Percentiles rank a stretch among this genome's conserved stretches.
Evolutionary conservation across 1,140 invertebrate species (phyloP).

Genomic region (Aphis gossypii): DNA sequence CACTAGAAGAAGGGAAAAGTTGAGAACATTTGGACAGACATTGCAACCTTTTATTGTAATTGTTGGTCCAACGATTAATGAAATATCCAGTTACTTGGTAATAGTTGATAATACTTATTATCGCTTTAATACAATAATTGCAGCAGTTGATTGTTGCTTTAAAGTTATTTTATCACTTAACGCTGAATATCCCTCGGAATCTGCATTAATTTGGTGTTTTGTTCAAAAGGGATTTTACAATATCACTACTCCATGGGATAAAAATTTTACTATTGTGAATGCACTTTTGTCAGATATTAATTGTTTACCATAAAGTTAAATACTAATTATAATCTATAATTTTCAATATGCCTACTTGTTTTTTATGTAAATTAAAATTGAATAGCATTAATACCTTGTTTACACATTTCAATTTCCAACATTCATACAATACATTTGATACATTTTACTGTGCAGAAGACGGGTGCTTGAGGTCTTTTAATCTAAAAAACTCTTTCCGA

Average conservation of each 20-base stretch:
- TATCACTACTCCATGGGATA: background rate
- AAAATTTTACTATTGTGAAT: background rate
- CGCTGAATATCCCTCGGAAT: background rate
- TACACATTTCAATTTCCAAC: background rate
- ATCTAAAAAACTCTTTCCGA: background rate
- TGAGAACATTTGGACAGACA: background rate
- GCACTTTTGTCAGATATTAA: background rate
- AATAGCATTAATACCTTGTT: background rate
- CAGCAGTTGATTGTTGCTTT: background rate
- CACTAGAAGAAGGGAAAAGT: constrained; percentile 7
- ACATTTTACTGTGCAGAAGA: background rate
- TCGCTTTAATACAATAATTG: background rate
- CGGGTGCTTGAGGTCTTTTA: background rate
- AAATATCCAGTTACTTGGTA: background rate
- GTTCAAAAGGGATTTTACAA: constrained; percentile 16
- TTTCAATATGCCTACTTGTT: no score
- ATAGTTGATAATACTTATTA: background rate
- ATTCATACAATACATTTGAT: background rate
- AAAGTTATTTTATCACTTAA: background rate
- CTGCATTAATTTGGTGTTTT: background rate
- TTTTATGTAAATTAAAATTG: background rate
- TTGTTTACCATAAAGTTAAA: no score
- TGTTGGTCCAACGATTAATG: background rate
- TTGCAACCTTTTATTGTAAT: constrained; percentile 24
- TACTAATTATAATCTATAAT: no score